Percentiles rank a stretch among this genome's conserved stretches.
phyloP scores from a whole-genome alignment of 2,888 invertebrate species.

The Charanyca ferruginea region DNA sequence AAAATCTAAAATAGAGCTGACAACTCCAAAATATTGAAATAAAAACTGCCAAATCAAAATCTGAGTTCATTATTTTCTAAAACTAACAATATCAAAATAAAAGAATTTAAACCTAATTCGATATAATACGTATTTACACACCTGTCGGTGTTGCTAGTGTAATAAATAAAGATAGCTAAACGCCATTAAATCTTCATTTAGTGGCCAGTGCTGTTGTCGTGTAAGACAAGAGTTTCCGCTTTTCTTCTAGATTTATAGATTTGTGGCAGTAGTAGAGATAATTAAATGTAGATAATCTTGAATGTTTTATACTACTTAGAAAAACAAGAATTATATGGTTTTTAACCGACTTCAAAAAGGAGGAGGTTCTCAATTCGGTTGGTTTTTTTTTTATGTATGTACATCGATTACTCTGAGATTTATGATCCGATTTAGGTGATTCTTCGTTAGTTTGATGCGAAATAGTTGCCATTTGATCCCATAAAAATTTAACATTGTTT shows the following conservation, averaged over 20 bases:
- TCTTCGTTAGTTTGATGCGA: too few relatives aligned
- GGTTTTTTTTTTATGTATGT: too few relatives aligned
- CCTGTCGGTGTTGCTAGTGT: slow-evolving; percentile 46
- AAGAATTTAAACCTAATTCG: slow-evolving; percentile 46
- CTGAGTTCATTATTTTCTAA: slow-evolving; percentile 21
- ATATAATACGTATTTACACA: slow-evolving; percentile 63
- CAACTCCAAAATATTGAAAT: neutral
- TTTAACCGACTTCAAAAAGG: too few relatives aligned
- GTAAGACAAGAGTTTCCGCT: slow-evolving; percentile 60
- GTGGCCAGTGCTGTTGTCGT: slow-evolving; percentile 46
- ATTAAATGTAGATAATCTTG: slow-evolving; percentile 20
- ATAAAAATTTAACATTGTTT: too few relatives aligned
- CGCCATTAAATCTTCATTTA: slow-evolving; percentile 66
- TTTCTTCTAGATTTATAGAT: slow-evolving; percentile 60
- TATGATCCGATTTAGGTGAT: too few relatives aligned
- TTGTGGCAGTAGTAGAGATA: slow-evolving; percentile 30
- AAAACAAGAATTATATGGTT: neutral
- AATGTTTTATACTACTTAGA: slow-evolving; percentile 3
- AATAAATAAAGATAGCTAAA: slow-evolving; percentile 67
- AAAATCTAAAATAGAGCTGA: too few relatives aligned
- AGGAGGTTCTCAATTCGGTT: too few relatives aligned
- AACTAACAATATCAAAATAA: slow-evolving; percentile 30
- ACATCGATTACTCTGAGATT: too few relatives aligned
- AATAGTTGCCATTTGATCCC: too few relatives aligned
- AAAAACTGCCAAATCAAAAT: neutral